Percentiles rank a stretch among this genome's conserved stretches.
Evolutionary conservation across 1,140 invertebrate genomes (phyloP).

Genomic region (Dinoponera quadriceps): DNA sequence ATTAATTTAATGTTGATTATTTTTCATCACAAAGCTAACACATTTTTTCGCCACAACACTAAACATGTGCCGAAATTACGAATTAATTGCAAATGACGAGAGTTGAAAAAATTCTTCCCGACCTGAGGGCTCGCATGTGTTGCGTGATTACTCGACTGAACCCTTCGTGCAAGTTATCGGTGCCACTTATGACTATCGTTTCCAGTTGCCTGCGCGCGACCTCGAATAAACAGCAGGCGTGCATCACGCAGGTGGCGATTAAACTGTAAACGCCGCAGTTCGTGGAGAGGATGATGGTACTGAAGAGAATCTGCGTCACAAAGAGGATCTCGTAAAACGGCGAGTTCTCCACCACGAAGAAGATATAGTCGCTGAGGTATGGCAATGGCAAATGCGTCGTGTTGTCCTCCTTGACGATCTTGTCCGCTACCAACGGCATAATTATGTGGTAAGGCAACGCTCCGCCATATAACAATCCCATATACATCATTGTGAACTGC

Average conservation of each 20-base stretch:
- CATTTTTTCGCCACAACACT: not conserved
- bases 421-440: constrained; percentile 77
- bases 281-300: constrained; percentile 78
- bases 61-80: not conserved
- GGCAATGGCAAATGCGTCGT: constrained; percentile 78
- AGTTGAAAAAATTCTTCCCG: constrained; percentile 4
- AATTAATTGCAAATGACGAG: not conserved
- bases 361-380: constrained; percentile 80
- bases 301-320: constrained; percentile 79
- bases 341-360: constrained; percentile 76
- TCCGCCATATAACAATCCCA: constrained; percentile 78
- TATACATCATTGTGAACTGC: constrained; percentile 77
- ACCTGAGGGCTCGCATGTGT: constrained; percentile 77
- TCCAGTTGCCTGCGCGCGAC: constrained; percentile 72
- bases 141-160: constrained; percentile 69
- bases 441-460: constrained; percentile 81
- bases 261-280: constrained; percentile 81
- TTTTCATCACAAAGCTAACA: no score
- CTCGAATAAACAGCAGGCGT: constrained; percentile 77
- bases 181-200: constrained; percentile 43
- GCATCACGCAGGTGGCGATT: constrained; percentile 78
- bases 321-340: constrained; percentile 78
- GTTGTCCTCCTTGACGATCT: constrained; percentile 75
- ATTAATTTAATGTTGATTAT: no score
- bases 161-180: constrained; percentile 31